Evolutionary conservation across 2,113 vertebrate species (phyloP).

Genomic region (Eretmochelys imbricata): DNA sequence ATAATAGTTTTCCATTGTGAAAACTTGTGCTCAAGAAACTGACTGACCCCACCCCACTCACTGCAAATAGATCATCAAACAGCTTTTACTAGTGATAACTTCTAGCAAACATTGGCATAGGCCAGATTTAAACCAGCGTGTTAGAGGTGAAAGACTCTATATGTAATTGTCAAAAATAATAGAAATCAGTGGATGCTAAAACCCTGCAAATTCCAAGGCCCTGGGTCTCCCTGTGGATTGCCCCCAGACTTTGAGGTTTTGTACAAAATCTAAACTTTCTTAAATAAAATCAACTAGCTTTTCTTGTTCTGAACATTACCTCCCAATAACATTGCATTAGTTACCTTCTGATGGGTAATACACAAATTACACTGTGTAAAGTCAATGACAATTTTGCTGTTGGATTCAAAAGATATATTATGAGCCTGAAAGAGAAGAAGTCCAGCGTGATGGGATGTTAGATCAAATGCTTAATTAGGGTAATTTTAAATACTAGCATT

Average conservation of each 20-base stretch:
- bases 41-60: background rate
- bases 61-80: background rate
- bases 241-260: background rate
- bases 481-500: background rate
- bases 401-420: background rate
- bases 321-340: background rate
- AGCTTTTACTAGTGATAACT: background rate
- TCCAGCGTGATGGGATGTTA: background rate
- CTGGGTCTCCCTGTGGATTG: accelerated
- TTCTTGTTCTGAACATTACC: background rate
- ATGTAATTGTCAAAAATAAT: background rate
- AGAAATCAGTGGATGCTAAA: background rate
- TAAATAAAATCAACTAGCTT: background rate
- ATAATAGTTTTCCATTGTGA: background rate
- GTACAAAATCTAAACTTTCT: background rate
- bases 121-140: background rate
- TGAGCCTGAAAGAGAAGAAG: background rate
- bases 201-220: background rate
- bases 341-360: background rate
- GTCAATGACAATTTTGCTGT: background rate
- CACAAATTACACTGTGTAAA: background rate
- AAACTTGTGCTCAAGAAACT: background rate
- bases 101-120: background rate
- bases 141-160: background rate
- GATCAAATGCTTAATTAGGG: background rate